Evolutionary conservation across 1,140 invertebrate species (phyloP).

Genomic region (Drosophila lacertosa): DNA sequence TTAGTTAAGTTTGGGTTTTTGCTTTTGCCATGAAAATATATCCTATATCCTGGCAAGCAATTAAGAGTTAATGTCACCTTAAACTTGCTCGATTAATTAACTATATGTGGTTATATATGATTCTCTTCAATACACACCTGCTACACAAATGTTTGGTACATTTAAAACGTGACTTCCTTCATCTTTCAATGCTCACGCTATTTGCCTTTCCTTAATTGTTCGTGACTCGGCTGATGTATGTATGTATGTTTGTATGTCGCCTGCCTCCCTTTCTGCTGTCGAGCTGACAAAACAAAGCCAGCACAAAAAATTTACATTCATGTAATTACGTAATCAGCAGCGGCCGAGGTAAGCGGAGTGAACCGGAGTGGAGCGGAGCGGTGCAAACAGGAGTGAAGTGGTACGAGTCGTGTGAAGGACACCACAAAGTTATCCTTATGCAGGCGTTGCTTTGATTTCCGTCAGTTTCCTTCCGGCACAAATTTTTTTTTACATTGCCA

Average conservation of each 20-base stretch:
- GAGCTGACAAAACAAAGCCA: slow-evolving; percentile 30
- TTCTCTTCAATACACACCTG: slow-evolving; percentile 25
- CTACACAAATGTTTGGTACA: neutral
- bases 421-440: slow-evolving; percentile 36
- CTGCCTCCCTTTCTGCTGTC: neutral
- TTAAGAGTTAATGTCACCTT: neutral
- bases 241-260: too few relatives aligned
- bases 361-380: neutral
- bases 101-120: neutral
- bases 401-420: slow-evolving; percentile 23
- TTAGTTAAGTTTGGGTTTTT: slow-evolving; percentile 12
- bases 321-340: slow-evolving; percentile 68
- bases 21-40: too few relatives aligned
- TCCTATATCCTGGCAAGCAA: neutral
- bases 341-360: neutral
- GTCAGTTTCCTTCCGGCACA: slow-evolving; percentile 33
- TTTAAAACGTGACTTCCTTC: slow-evolving; percentile 40
- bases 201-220: slow-evolving; percentile 54
- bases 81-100: neutral
- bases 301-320: slow-evolving; percentile 56
- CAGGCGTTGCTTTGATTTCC: slow-evolving; percentile 53
- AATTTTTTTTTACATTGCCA: slow-evolving; percentile 36
- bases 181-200: slow-evolving; percentile 26
- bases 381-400: neutral
- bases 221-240: slow-evolving; percentile 22